Conservation (phyloP, 2,797 vertebrate species). For the Perodicticus potto region DNA sequence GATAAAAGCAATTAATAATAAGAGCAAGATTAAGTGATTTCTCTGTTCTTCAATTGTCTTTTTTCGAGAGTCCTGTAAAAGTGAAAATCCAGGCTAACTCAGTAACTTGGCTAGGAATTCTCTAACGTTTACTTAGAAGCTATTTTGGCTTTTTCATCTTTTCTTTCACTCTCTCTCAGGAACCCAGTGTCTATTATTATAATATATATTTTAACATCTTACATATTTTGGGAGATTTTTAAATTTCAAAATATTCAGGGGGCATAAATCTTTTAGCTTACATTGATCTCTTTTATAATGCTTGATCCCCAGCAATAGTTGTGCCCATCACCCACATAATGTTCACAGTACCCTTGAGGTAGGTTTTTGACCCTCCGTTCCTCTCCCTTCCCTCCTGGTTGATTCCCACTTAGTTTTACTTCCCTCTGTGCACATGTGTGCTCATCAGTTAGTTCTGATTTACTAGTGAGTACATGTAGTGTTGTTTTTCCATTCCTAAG, state of each 20-base stretch:
- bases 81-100: background rate
- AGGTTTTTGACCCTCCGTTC: background rate
- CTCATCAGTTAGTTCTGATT: background rate
- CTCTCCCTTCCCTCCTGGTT: background rate
- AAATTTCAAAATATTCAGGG: background rate
- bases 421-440: background rate
- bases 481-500: background rate
- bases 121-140: background rate
- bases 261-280: background rate
- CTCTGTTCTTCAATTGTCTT: background rate
- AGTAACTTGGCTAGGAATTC: conserved; percentile 24
- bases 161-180: no score
- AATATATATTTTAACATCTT: background rate
- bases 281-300: background rate
- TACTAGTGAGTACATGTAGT: background rate
- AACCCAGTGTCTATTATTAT: background rate
- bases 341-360: background rate
- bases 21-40: background rate
- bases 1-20: background rate
- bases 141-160: background rate
- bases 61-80: background rate
- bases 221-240: background rate
- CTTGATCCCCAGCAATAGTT: background rate
- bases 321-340: background rate
- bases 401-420: background rate